Percentiles rank a stretch among this genome's conserved stretches.
These are phyloP conservation scores for Zaprionus lineosus DNA, from an alignment of 2,888 invertebrate species.

Conservation along the genomic window DNA sequence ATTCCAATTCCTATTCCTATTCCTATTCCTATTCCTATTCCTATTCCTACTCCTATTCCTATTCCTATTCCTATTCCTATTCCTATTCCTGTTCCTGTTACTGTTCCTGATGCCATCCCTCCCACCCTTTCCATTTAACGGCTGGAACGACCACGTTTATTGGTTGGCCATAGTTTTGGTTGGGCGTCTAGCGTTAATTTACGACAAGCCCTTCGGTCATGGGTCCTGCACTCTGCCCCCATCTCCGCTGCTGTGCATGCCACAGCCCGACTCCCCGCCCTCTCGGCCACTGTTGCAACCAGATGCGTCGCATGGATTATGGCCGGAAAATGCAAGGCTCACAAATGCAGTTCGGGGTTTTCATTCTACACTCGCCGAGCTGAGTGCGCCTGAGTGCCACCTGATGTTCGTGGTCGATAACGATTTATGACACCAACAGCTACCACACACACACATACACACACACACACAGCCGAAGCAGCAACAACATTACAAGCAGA, in stretches of 20 bases:
- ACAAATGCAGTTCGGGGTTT: slow-evolving; percentile 20
- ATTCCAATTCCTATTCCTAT: no score
- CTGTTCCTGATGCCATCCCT: no score
- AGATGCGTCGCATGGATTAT: slow-evolving; percentile 51
- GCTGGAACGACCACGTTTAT: slow-evolving; percentile 30
- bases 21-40: no score
- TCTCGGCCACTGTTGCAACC: no score
- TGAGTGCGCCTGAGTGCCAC: slow-evolving; percentile 74
- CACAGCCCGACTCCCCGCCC: not conserved
- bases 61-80: no score
- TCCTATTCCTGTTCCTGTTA: no score
- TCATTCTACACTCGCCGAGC: slow-evolving; percentile 32
- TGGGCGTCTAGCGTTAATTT: slow-evolving; percentile 63
- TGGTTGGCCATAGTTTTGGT: slow-evolving; percentile 35
- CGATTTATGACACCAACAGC: slow-evolving; percentile 76
- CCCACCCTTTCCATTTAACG: slow-evolving; percentile 24
- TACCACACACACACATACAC: no score
- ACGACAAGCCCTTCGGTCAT: slow-evolving; percentile 68
- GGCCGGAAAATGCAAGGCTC: slow-evolving; percentile 49
- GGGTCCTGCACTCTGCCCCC: slow-evolving; percentile 20
- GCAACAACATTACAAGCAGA: slow-evolving; percentile 21
- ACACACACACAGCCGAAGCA: slow-evolving; percentile 32
- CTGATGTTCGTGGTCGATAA: slow-evolving; percentile 80
- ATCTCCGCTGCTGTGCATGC: no score
- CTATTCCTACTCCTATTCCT: no score